These are phyloP conservation scores for Drosophila malerkotliana DNA, from an alignment of 1,140 invertebrate species.

Conservation along the genomic window DNA sequence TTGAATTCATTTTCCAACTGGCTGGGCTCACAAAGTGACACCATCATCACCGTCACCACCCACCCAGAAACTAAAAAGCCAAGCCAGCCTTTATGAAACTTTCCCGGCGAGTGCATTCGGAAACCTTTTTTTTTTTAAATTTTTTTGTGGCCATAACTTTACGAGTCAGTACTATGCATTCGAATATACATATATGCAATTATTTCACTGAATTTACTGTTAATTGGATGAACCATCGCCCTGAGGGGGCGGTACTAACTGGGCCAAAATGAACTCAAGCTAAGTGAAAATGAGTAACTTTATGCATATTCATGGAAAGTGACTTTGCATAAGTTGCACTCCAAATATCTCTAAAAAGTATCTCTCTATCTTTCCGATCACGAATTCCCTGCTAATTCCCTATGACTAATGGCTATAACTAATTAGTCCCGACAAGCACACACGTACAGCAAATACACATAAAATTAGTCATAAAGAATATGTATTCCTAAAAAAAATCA, in stretches of 20 bases:
- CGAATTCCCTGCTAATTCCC: slow-evolving; percentile 32
- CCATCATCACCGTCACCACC: slow-evolving; percentile 2
- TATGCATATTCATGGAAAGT: slow-evolving; percentile 22
- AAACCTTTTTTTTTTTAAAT: slow-evolving; percentile 28
- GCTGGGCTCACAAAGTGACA: slow-evolving; percentile 67
- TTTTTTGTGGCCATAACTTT: slow-evolving; percentile 26
- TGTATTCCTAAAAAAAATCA: neutral
- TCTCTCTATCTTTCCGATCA: slow-evolving; percentile 16
- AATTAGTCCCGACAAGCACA: slow-evolving; percentile 25
- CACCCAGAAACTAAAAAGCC: neutral
- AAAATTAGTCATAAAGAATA: slow-evolving; percentile 31
- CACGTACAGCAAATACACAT: slow-evolving; percentile 29
- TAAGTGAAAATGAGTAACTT: slow-evolving; percentile 34
- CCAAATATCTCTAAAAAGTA: slow-evolving; percentile 4
- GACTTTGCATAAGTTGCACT: slow-evolving; percentile 4
- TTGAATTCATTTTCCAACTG: slow-evolving; percentile 77
- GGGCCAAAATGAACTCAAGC: slow-evolving; percentile 29
- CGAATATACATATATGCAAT: slow-evolving; percentile 57
- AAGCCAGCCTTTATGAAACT: neutral
- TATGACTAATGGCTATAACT: slow-evolving; percentile 32
- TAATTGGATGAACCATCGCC: slow-evolving; percentile 49
- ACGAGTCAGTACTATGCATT: slow-evolving; percentile 35
- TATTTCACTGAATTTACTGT: slow-evolving; percentile 64
- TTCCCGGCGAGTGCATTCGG: slow-evolving; percentile 17
- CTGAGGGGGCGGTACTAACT: neutral